Evolutionary conservation across 37 sponge, comb jelly and placozoan species (phyloP).

Genomic region (Aphrocallistes beatrix): DNA sequence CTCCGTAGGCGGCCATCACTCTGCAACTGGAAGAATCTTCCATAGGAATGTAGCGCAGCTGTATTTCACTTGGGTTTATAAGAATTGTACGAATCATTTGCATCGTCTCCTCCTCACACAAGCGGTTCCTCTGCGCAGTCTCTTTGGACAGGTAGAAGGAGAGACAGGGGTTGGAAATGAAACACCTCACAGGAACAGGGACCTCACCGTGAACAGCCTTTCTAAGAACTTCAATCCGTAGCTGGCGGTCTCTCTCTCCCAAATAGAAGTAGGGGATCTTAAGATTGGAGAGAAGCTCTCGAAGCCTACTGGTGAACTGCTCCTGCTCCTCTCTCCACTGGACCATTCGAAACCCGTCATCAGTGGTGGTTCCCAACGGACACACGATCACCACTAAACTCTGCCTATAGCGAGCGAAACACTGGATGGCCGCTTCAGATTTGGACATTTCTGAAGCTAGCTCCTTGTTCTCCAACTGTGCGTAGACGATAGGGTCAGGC

Average conservation of each 20-base stretch:
- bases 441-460: neutral
- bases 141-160: neutral
- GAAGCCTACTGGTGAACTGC: neutral
- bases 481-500: neutral
- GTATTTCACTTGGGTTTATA: too few relatives aligned
- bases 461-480: neutral
- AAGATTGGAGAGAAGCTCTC: neutral
- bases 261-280: neutral
- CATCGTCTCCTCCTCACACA: too few relatives aligned
- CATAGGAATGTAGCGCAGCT: too few relatives aligned
- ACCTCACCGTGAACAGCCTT: neutral
- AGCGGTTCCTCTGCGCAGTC: too few relatives aligned
- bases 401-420: neutral
- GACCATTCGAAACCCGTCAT: neutral
- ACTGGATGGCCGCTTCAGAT: neutral
- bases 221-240: neutral
- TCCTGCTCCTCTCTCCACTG: neutral
- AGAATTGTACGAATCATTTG: too few relatives aligned
- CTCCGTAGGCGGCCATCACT: slow-evolving; percentile 34
- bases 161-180: neutral
- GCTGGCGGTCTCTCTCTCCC: neutral
- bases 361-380: neutral
- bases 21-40: too few relatives aligned
- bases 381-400: neutral
- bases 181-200: neutral